phyloP scores from a whole-genome alignment of 1,140 invertebrate genomes.

The Lanistes nyassanus region DNA sequence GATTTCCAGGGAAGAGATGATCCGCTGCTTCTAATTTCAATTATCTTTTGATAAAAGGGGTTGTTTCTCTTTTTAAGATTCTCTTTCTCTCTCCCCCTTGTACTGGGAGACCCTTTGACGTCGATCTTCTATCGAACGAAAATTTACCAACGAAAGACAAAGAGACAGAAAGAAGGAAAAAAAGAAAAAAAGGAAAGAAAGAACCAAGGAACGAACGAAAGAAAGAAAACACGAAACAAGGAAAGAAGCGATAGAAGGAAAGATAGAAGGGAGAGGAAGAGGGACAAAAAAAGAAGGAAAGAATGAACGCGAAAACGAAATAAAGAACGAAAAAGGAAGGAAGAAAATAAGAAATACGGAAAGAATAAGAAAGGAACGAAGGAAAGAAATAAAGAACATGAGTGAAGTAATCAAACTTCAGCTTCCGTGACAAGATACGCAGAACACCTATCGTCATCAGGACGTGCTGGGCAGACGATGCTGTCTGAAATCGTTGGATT shows the following conservation, averaged over 20 bases:
- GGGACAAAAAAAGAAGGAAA: neutral
- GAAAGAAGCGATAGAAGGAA: neutral
- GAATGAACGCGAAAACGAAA: neutral
- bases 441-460: too few relatives aligned
- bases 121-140: too few relatives aligned
- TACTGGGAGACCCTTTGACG: neutral
- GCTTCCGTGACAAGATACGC: too few relatives aligned
- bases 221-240: neutral
- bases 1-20: neutral
- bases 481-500: too few relatives aligned
- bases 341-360: neutral
- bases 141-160: neutral
- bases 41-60: too few relatives aligned
- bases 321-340: too few relatives aligned
- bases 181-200: neutral
- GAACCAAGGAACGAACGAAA: neutral
- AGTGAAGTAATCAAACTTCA: too few relatives aligned
- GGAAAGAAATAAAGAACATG: neutral
- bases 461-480: too few relatives aligned
- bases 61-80: neutral
- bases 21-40: too few relatives aligned
- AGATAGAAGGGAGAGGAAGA: neutral
- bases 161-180: conserved; percentile 1
- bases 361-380: conserved; percentile 2
- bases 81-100: neutral